A percentile compares a stretch with the other conserved stretches of the same genome.
These are phyloP conservation scores for Sympetrum striolatum DNA, from an alignment of 2,888 invertebrate species.

Conservation along the genomic window DNA sequence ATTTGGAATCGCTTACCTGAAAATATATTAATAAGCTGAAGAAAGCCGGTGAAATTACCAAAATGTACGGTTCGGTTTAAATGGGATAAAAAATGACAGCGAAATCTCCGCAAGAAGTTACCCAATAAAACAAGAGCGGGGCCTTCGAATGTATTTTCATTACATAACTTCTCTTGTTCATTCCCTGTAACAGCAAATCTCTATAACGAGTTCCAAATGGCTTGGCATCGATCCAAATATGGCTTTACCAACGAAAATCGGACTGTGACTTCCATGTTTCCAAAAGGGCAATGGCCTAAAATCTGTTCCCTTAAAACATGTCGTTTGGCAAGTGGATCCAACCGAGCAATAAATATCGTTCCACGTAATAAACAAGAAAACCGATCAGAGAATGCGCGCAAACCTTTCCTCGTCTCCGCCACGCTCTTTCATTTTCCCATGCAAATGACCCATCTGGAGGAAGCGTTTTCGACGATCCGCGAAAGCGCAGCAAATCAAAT, in stretches of 20 bases:
- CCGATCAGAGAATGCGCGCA: not conserved
- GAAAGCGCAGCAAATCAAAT: not conserved
- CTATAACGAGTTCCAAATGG: conserved; percentile 39
- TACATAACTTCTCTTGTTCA: conserved; percentile 36
- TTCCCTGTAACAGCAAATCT: conserved; percentile 31
- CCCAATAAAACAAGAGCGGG: not conserved
- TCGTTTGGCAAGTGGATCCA: conserved; percentile 40
- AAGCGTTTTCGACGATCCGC: not conserved
- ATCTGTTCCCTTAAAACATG: conserved; percentile 20
- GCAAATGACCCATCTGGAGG: not conserved
- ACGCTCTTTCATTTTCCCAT: not conserved
- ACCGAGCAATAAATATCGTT: conserved; percentile 31
- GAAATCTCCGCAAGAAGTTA: not conserved
- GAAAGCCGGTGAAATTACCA: no score
- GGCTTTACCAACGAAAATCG: conserved; percentile 35
- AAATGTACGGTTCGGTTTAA: not conserved
- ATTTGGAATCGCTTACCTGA: no score
- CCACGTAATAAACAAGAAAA: conserved; percentile 18
- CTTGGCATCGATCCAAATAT: conserved; percentile 22
- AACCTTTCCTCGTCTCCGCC: not conserved
- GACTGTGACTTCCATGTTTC: conserved; percentile 32
- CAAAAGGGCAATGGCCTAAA: not conserved
- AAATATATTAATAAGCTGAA: no score
- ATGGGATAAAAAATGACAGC: not conserved
- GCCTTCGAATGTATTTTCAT: conserved; percentile 10